Evolutionary conservation across 2,113 vertebrate genomes (phyloP).

Genomic region (Morone saxatilis): DNA sequence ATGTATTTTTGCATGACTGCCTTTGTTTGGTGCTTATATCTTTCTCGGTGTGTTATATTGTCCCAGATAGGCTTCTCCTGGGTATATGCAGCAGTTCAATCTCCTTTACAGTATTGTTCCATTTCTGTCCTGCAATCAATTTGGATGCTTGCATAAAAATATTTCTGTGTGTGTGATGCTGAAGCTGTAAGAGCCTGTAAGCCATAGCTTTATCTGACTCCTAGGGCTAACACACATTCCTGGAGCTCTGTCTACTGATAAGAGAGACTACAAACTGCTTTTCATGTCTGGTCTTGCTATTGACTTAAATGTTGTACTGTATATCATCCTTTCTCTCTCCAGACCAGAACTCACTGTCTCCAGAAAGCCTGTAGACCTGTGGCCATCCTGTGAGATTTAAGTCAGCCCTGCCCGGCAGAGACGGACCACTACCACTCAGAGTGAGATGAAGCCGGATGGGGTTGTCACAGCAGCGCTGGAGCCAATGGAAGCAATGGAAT

Average conservation of each 20-base stretch:
- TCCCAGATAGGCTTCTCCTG: neutral
- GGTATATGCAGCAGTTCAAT: neutral
- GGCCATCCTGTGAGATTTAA: slow-evolving; percentile 41
- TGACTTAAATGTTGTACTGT: slow-evolving; percentile 37
- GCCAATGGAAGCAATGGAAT: slow-evolving; percentile 83
- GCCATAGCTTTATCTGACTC: slow-evolving; percentile 61
- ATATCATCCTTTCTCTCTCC: slow-evolving; percentile 29
- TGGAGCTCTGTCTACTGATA: slow-evolving; percentile 47
- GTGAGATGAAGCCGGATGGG: slow-evolving; percentile 87
- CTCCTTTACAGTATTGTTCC: neutral
- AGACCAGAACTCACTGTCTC: slow-evolving; percentile 59
- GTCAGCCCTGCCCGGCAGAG: slow-evolving; percentile 58
- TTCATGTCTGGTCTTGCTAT: slow-evolving; percentile 75
- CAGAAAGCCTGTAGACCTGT: slow-evolving; percentile 48
- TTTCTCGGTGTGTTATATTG: neutral
- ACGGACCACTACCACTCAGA: slow-evolving; percentile 66
- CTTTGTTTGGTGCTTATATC: neutral
- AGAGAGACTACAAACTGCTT: slow-evolving; percentile 23
- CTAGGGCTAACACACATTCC: slow-evolving; percentile 56
- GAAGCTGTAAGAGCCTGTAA: slow-evolving; percentile 1
- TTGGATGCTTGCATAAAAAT: neutral
- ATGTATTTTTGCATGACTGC: neutral
- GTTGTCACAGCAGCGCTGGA: slow-evolving; percentile 80
- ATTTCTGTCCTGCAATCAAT: slow-evolving; percentile 4
- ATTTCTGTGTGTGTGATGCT: slow-evolving; percentile 24